Evolutionary conservation across 2,797 vertebrate species (phyloP).

Genomic region (Lacerta bilineata): DNA sequence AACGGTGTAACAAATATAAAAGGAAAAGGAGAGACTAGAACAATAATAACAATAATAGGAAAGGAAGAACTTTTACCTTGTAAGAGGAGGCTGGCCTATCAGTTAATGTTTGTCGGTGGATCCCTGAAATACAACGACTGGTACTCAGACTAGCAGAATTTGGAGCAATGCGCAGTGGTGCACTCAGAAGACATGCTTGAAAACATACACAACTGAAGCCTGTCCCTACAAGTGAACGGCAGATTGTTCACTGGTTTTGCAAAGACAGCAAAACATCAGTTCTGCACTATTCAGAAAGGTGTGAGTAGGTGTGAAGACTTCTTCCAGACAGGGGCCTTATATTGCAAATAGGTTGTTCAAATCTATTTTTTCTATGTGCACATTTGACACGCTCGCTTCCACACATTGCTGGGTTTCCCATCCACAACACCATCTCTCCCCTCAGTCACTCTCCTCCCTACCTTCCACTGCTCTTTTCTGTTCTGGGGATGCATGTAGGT

Average conservation of each 20-base stretch:
- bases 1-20: slow-evolving; percentile 69
- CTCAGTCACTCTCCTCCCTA: too few species aligned
- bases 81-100: slow-evolving; percentile 55
- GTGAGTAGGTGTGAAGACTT: background rate
- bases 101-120: slow-evolving; percentile 54
- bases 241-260: background rate
- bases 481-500: too few species aligned
- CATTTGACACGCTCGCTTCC: too few species aligned
- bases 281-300: background rate
- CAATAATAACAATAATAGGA: slow-evolving; percentile 69
- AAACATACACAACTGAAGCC: slow-evolving; percentile 22
- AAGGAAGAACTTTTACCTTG: slow-evolving; percentile 60
- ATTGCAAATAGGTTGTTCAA: too few species aligned
- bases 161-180: slow-evolving; percentile 47
- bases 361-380: too few species aligned
- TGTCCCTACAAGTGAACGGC: background rate
- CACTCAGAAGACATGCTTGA: slow-evolving; percentile 42
- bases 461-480: too few species aligned
- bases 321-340: background rate
- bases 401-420: too few species aligned
- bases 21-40: slow-evolving; percentile 68
- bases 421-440: too few species aligned
- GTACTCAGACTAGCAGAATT: slow-evolving; percentile 60
- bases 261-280: too few species aligned
- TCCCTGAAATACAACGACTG: slow-evolving; percentile 47